These are phyloP conservation scores for Lasaia peninsularis DNA, from an alignment of 1,140 invertebrate genomes.

Conservation along the genomic window DNA sequence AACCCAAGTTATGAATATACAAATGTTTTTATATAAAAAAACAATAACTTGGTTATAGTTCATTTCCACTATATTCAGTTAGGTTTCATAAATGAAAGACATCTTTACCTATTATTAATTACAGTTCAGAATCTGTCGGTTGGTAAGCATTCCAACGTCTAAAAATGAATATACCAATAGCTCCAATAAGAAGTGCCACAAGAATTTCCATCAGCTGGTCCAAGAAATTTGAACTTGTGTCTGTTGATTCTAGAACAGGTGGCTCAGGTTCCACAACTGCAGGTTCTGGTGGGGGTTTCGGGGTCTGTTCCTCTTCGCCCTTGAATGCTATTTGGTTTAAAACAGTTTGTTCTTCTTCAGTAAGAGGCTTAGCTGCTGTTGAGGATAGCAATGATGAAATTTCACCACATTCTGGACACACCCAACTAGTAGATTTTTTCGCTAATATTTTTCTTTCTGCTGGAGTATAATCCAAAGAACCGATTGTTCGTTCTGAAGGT, in stretches of 20 bases:
- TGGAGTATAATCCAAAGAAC: constrained; percentile 91
- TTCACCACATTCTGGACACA: constrained; percentile 80
- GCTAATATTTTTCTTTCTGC: constrained; percentile 91
- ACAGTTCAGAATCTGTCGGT: constrained; percentile 45
- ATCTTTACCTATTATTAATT: constrained; percentile 24
- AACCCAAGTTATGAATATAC: not conserved
- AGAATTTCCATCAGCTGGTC: constrained; percentile 65
- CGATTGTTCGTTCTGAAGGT: constrained; percentile 91
- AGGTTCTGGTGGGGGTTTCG: constrained; percentile 50
- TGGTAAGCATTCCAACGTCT: constrained; percentile 57
- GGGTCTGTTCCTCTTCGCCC: constrained; percentile 60
- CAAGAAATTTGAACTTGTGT: constrained; percentile 50
- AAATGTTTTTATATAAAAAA: not conserved
- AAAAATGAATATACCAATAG: constrained; percentile 62
- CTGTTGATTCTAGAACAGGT: constrained; percentile 54
- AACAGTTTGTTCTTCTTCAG: constrained; percentile 73
- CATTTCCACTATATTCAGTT: not conserved
- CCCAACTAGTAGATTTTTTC: constrained; percentile 81
- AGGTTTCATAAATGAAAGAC: not conserved
- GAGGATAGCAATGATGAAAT: constrained; percentile 72
- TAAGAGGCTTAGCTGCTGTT: constrained; percentile 62
- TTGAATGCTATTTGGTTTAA: constrained; percentile 71
- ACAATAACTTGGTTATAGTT: not conserved
- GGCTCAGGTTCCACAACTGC: constrained; percentile 39
- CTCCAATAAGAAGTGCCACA: constrained; percentile 58